A percentile compares a stretch with the other conserved stretches of the same genome.
These are phyloP conservation scores for Drosophila pachea DNA, from an alignment of 1,140 invertebrate genomes.

Conservation along the genomic window DNA sequence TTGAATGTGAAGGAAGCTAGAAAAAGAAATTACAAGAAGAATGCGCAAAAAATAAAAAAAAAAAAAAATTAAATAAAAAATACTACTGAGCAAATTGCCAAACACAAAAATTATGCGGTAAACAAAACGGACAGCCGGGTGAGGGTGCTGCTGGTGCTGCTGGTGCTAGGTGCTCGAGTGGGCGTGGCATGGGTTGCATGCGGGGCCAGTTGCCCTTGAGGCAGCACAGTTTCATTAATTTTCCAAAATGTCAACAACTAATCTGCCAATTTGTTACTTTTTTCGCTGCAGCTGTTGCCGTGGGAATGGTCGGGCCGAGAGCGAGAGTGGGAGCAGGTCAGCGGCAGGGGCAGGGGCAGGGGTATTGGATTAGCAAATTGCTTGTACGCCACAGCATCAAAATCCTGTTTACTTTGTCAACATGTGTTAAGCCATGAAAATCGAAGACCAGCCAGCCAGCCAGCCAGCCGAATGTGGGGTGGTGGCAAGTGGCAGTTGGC, in stretches of 20 bases:
- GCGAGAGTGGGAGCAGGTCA: no score
- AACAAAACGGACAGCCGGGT: conserved; percentile 38
- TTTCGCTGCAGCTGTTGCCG: conserved; percentile 26
- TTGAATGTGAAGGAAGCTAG: conserved; percentile 50
- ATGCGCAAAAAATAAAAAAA: conserved; percentile 32
- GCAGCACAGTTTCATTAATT: conserved; percentile 71
- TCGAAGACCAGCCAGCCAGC: conserved; percentile 61
- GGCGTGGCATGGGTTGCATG: conserved; percentile 12
- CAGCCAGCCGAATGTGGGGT: no score
- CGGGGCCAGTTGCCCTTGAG: conserved; percentile 46
- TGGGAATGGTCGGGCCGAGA: no score
- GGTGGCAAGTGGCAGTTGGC: conserved; percentile 10
- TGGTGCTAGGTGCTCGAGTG: not conserved
- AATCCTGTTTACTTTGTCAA: conserved; percentile 78
- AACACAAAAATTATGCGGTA: conserved; percentile 66
- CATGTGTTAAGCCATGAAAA: conserved; percentile 71
- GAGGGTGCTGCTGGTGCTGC: not conserved
- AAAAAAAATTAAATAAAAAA: not conserved
- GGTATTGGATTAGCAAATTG: conserved; percentile 50
- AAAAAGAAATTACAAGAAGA: no score
- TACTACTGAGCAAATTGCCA: conserved; percentile 30
- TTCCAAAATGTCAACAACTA: conserved; percentile 75
- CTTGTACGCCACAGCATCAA: conserved; percentile 62
- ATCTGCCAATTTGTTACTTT: conserved; percentile 73
- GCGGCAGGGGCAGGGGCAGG: not conserved